phyloP scores from a whole-genome alignment of 2,888 invertebrate genomes.

The Drosophila mercatorum region DNA sequence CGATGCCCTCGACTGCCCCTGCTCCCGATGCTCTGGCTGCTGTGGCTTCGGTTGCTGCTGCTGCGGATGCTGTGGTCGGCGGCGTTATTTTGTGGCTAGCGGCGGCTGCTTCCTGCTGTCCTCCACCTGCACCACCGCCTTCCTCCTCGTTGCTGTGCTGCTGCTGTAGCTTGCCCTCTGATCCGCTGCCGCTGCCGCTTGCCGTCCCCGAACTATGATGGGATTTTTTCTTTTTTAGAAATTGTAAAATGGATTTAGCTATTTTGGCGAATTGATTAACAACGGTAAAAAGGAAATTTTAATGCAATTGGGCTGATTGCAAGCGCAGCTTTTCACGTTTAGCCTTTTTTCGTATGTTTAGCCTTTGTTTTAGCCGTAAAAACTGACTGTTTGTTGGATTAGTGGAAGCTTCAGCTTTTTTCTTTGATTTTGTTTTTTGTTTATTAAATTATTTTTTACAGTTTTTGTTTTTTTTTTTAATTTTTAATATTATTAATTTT shows the following conservation, averaged over 20 bases:
- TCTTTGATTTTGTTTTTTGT: conserved; percentile 5
- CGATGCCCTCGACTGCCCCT: conserved; percentile 6
- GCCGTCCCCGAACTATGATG: conserved; percentile 79
- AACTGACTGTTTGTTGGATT: conserved; percentile 40
- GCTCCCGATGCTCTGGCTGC: neutral
- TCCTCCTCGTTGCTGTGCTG: conserved; percentile 80
- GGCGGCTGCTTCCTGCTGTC: conserved; percentile 75
- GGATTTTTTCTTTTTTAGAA: conserved; percentile 84
- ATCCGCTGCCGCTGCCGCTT: conserved; percentile 67
- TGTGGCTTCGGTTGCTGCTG: conserved; percentile 39
- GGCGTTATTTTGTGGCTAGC: conserved; percentile 75
- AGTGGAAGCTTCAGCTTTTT: conserved; percentile 43
- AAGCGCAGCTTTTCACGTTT: conserved; percentile 49
- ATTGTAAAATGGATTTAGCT: conserved; percentile 84
- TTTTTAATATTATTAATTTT: neutral
- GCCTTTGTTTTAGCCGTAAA: conserved; percentile 16
- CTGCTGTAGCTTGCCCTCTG: conserved; percentile 74
- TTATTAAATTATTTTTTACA: conserved; percentile 7
- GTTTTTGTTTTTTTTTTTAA: conserved; percentile 4
- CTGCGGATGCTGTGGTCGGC: conserved; percentile 51
- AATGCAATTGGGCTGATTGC: conserved; percentile 40
- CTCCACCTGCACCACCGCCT: conserved; percentile 80
- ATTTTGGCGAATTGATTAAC: conserved; percentile 82
- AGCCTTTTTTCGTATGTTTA: conserved; percentile 10
- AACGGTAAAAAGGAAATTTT: conserved; percentile 62